Evolutionary conservation across 1,140 invertebrate species (phyloP), one percentile per base, ranked within the genome.

Genomic region (Halyomorpha halys): DNA sequence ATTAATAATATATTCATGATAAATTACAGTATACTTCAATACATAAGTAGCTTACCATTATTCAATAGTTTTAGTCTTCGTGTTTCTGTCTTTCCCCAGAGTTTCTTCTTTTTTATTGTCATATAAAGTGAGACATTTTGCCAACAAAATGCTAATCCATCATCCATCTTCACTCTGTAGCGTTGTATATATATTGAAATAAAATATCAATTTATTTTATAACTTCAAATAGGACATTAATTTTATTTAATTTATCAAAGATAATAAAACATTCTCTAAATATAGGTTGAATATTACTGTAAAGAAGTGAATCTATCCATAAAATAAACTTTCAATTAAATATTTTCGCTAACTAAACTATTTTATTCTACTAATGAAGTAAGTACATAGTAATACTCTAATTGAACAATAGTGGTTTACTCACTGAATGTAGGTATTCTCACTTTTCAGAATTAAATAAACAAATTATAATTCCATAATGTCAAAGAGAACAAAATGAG

Each of bases 111-210:
- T n/a, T n/a, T 44, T 6, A 60, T 30, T 6, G 59, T 60, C 14
- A 60, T 34, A 30, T 60, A 60, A 25, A 60, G 59, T 16, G 59
- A 60, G 18, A 60, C 15, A 23, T 60, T 60, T 23, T 60, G 59
- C 59, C 59, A 60, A 23, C 59, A 60, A 14, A 60, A 25, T 39
- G 59, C 59, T 44, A 60, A 44, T 8, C 30, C 34, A 9, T 60
- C 39, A 34, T 44, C 39, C 59, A 60, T 60, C 19, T 60, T 59
- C 39, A 39, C 34, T 39, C 34, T 39, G 27, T 30, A 11, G 4
- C 11, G 8, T 53, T 9, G 8, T 21, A 6, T 15, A 25, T 4
- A 18, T 53, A 21, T 53, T 53, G 3, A 53, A 15, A 21, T 53
- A 25, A 15, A 53, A 53, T 53, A 30, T 30, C 8, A 30, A 30